Conservation (phyloP, 2,797 vertebrate genomes). For the Neopelma chrysocephalum region DNA sequence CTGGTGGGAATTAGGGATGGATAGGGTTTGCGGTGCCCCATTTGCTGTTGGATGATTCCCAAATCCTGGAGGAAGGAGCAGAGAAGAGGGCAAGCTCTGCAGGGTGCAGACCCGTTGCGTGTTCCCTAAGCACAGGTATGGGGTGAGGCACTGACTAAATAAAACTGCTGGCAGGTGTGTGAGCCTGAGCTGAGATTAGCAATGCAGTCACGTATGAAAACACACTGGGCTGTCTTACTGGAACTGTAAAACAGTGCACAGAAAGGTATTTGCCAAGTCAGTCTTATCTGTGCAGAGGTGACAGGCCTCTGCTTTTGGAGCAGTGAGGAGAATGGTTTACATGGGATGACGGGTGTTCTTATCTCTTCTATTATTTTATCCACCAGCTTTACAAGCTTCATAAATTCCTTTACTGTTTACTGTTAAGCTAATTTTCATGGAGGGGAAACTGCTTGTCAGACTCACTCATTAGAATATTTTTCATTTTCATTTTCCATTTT, state of each 20-base stretch:
- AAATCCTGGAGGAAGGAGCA: neutral
- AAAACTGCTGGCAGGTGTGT: neutral
- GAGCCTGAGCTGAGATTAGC: neutral
- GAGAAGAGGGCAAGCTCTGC: neutral
- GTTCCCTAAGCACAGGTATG: neutral
- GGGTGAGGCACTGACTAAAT: slow-evolving; percentile 19
- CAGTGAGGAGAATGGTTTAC: neutral
- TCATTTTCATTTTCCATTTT: neutral
- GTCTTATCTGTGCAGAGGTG: neutral
- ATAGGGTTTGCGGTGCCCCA: neutral
- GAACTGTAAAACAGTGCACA: neutral
- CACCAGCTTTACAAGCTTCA: neutral
- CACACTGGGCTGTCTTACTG: neutral
- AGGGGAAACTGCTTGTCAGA: neutral
- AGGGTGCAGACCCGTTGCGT: neutral
- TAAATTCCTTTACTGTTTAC: slow-evolving; percentile 55
- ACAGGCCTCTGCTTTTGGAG: neutral
- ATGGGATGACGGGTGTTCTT: neutral
- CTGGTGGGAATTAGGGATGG: neutral
- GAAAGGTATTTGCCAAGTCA: neutral
- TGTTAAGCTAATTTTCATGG: neutral
- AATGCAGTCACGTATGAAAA: neutral
- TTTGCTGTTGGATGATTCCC: neutral
- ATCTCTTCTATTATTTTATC: neutral
- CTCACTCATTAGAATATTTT: neutral